Conservation (phyloP, 2,113 vertebrate genomes). For the Erinaceus europaeus region DNA sequence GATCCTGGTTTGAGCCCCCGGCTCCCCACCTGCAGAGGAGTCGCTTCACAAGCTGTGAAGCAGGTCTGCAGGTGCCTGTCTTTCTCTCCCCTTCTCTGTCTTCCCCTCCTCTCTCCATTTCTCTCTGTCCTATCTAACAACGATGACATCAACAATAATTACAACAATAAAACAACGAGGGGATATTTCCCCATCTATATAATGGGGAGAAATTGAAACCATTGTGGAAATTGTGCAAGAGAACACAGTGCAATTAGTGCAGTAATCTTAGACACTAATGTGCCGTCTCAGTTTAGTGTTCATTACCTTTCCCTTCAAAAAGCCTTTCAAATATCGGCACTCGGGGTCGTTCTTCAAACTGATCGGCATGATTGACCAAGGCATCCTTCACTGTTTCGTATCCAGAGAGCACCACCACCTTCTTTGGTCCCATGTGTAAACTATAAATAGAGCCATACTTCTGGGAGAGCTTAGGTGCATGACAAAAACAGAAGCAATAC, state of each 20-base stretch:
- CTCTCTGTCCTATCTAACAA: too few species aligned
- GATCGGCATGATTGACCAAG: constrained; percentile 74
- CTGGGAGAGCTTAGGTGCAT: constrained; percentile 85
- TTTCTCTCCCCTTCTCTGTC: too few species aligned
- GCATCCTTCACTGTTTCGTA: constrained; percentile 82
- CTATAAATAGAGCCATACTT: constrained; percentile 86
- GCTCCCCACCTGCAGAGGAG: too few species aligned
- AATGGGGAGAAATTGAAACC: not conserved
- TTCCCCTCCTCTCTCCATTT: too few species aligned
- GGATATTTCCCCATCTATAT: too few species aligned
- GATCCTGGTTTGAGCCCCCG: too few species aligned
- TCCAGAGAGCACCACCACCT: constrained; percentile 77
- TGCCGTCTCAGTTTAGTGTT: not conserved
- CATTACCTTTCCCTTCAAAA: constrained; percentile 57
- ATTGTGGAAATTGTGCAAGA: not conserved
- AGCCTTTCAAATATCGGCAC: constrained; percentile 74
- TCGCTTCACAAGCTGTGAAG: too few species aligned
- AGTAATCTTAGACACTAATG: not conserved
- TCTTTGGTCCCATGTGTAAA: constrained; percentile 84
- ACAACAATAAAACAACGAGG: too few species aligned
- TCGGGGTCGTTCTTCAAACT: constrained; percentile 74
- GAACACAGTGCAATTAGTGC: not conserved
- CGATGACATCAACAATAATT: too few species aligned
- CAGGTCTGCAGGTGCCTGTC: too few species aligned
- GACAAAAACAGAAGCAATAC: too few species aligned